Base-by-base conservation (phyloP, 2,888 invertebrate genomes). In the Tinea trinotella region DNA sequence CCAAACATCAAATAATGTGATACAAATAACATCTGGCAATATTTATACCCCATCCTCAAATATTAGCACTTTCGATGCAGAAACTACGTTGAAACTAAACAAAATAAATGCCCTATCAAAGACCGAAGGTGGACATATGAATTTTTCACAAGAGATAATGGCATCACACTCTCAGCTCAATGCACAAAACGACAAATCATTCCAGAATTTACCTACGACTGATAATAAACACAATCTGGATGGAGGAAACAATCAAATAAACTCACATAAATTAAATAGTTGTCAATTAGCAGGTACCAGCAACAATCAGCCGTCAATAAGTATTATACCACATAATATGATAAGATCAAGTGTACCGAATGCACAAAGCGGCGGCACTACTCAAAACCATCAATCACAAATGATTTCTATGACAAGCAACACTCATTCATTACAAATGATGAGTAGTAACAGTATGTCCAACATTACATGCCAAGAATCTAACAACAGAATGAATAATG, bases 111-210 rank as follows among this genome's bases (percentile, higher is more conserved):
- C 84, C 18, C 66, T 85, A 54, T 84, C 85, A 1, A 85, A 85
- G 62, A 61, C 85, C 10, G 85, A 85, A 71, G 82, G 77, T 34
- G 85, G 85, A 0, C 83, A 83, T 60, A 64, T 85, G 58, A 85
- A 84, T 60, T 85, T 85, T 56, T 81, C 82, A 0, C 84, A 79
- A 64, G 85, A 85, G 67, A 82, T 84, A 56, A 83, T 84, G 79
- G 74, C 82, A 35, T 78, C 85, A 2, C 84, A 85, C 67, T 73
- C 82, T 1, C 85, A 85, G 60, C 82, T 81, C 58, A 77, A 81
- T 61, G 67, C 70, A 6, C 82, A 82, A 58, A 82, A 73, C 60
- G 85, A 85, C 20, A 85, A 84, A 62, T 67, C 65, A 57, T 84
- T 84, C 63, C 86, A 83, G 59, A 83, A 79, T 55, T 75, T 84